Base-by-base conservation (phyloP, 1,140 invertebrate species). In the Drosophila trapezifrons region DNA sequence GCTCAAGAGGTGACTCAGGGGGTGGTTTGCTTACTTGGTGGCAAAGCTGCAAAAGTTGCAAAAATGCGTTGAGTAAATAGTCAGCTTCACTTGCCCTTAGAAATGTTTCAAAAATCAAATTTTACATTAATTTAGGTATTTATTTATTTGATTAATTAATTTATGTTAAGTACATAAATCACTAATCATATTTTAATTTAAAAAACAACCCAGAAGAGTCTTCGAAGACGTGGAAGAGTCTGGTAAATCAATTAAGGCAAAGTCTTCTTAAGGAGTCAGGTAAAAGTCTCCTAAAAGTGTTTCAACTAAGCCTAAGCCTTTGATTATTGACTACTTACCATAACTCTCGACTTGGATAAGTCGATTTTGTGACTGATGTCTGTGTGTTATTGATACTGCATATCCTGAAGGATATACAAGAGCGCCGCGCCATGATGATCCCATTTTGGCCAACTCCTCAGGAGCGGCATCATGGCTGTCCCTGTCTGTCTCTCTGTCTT, bases 301-400 rank as follows among this genome's bases (percentile, higher is more conserved):
- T 10, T 4, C 4, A 51, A 32, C 0, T 18, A n/a, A 35, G 18
- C 0, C 7, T 13, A 9, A 20, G 12, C 1, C 17, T 20, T 2
- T 7, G n/a, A 4, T 9, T 4, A 20, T 35, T 37, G 29, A 52
- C 49, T 52, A 1, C 49, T 5, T 13, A 20, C 29, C 9, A 37
- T 37, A 20, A n/a, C 4, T n/a, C 32, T 20, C 29, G 1, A 5
- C 2, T 10, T 35, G 49, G 49, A 35, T 15, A 52, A 20, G 9
- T 52, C 3, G 13, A 13, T 3, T 37, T 15, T n/a, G 18, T 37
- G 18, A 52, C 51, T 35, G 32, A 52, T 35, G 51, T 52, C 51
- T 22, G 32, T 37, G 13, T 20, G 51, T n/a, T 37, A 37, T 52
- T n/a, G 37, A 52, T 52, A 40, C 20, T n/a, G n/a, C 32, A 55